These are phyloP conservation scores for Malurus splendens DNA, from an alignment of 2,797 vertebrate genomes.

Conservation along the genomic window DNA sequence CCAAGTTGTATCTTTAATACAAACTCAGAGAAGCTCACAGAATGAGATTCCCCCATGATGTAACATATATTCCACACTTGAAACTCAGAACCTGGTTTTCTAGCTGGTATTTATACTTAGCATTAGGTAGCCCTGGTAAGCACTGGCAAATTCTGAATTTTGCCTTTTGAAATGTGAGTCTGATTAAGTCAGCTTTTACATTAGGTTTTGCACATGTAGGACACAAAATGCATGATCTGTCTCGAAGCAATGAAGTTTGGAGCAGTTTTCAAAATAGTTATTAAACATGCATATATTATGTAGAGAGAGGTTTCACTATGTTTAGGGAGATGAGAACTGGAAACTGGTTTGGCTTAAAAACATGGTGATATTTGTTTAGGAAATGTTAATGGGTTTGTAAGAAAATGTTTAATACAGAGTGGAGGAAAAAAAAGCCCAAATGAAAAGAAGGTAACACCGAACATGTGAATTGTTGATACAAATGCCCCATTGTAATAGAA, in stretches of 20 bases:
- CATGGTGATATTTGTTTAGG: background rate
- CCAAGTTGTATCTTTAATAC: background rate
- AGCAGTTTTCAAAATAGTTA: background rate
- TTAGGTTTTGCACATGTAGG: background rate
- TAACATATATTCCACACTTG: background rate
- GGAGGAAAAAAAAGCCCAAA: rapidly evolving
- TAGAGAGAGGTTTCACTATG: background rate
- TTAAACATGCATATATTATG: background rate
- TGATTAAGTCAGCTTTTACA: background rate
- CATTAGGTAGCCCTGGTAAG: background rate
- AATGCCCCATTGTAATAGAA: background rate
- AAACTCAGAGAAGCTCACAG: background rate
- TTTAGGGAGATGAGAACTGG: background rate
- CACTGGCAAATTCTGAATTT: background rate
- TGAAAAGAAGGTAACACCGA: background rate
- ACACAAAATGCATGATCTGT: background rate
- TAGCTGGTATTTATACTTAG: background rate
- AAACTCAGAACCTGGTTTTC: background rate
- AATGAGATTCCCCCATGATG: background rate
- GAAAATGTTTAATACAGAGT: background rate
- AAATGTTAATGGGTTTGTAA: background rate
- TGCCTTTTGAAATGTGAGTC: background rate
- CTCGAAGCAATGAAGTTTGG: background rate
- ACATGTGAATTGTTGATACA: background rate
- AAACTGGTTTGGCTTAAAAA: background rate